Conservation (phyloP, 2,113 vertebrate genomes). For the Noturus placidus region DNA sequence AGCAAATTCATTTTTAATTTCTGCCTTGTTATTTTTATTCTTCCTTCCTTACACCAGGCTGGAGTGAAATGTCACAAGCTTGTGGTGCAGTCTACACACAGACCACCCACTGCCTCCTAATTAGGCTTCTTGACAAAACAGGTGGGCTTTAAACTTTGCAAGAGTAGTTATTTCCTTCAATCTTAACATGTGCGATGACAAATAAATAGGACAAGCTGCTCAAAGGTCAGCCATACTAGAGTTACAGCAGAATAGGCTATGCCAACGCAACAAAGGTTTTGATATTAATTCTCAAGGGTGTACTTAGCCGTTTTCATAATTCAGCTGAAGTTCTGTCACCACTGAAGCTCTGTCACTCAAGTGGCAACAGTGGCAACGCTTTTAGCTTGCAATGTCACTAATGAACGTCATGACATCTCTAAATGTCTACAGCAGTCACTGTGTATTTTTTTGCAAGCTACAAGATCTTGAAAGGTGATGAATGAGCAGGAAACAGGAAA, state of each 20-base stretch:
- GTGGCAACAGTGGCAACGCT: not conserved
- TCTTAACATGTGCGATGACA: conserved; percentile 26
- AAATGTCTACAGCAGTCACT: not conserved
- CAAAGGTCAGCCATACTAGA: conserved; percentile 43
- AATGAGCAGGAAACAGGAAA: conserved; percentile 36
- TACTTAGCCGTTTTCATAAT: not conserved
- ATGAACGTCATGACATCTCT: not conserved
- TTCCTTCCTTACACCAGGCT: conserved; percentile 49
- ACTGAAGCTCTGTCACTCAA: not conserved
- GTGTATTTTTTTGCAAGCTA: conserved; percentile 2
- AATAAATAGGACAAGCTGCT: conserved; percentile 28
- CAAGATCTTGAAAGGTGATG: conserved; percentile 25
- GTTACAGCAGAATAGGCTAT: not conserved
- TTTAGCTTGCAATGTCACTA: not conserved
- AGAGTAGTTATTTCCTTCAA: conserved; percentile 32
- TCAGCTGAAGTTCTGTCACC: no score
- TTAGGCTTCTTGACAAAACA: conserved; percentile 72
- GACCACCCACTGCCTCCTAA: conserved; percentile 68
- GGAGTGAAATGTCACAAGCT: conserved; percentile 81
- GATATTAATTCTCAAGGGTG: not conserved
- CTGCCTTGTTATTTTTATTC: conserved; percentile 73
- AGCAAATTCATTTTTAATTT: conserved; percentile 81
- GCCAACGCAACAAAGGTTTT: not conserved
- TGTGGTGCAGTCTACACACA: conserved; percentile 69
- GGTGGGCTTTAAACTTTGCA: conserved; percentile 29